Conservation (phyloP, 2,797 vertebrate species). For the Mormyrops boulengeri region DNA sequence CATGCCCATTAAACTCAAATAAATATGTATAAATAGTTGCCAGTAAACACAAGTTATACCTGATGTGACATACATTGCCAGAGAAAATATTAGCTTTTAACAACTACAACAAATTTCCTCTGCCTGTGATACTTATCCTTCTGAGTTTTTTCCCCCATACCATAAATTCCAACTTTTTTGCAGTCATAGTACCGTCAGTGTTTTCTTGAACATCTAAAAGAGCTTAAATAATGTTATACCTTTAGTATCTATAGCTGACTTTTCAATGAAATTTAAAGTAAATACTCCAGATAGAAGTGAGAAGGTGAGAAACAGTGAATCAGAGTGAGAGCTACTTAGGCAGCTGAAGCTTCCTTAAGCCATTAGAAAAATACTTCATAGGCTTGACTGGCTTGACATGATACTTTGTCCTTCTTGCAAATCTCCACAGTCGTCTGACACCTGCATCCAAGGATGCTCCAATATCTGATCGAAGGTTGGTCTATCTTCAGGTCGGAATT, state of each 20-base stretch:
- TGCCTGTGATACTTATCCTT: neutral
- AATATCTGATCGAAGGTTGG: conserved; percentile 69
- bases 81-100: neutral
- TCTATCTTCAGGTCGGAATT: conserved; percentile 59
- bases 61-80: neutral
- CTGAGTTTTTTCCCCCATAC: neutral
- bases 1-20: conserved; percentile 22
- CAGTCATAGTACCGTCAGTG: neutral
- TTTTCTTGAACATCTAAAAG: neutral
- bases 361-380: conserved; percentile 7
- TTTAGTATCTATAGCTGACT: neutral
- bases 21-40: conserved; percentile 39
- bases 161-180: neutral
- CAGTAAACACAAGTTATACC: conserved; percentile 35
- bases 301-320: conserved; percentile 20
- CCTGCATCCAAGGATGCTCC: conserved; percentile 66
- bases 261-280: conserved; percentile 6
- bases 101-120: neutral
- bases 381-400: conserved; percentile 38
- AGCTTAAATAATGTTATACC: neutral
- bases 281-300: conserved; percentile 24
- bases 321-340: conserved; percentile 27
- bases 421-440: conserved; percentile 37
- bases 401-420: conserved; percentile 39
- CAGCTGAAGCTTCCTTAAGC: conserved; percentile 22